Evolutionary conservation across 2,888 invertebrate species (phyloP), one percentile per base, ranked within the genome.

Genomic region (Drosophila nr. fundita): DNA sequence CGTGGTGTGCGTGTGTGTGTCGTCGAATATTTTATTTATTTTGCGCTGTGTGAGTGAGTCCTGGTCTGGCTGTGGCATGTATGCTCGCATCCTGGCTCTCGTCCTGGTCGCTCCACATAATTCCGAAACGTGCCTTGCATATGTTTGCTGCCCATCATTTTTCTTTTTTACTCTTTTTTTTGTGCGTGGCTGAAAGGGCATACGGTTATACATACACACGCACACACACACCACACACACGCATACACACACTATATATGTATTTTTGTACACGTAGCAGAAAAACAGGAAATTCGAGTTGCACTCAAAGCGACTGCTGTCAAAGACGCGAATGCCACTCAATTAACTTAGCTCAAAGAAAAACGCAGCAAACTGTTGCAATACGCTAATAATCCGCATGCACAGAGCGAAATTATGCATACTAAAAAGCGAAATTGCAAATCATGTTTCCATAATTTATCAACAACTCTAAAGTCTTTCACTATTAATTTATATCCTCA

Each of bases 101-200:
- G 15, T 38, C 36, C 68, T 69, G 64, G 60, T 58, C 64, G 54
- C 70, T 63, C 55, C 78, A 69, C 82, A 83, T 81, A 80, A 80
- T 80, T 80, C 73, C 68, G 68, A 79, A 82, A 86, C 83, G 87
- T 84, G 83, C 77, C 83, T 69, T 68, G 87, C 82, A 87, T 84
- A 79, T 77, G 75, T 49, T 52, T 67, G 64, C 59, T 66, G 78
- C 57, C 53, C 70, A 69, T 49, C 68, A 74, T 76, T 66, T 66
- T 50, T 68, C 50, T 50, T 54, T 38, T 50, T 55, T 58, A 68
- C n/a, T 29, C 27, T 21, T 40, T 40, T n/a, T 40, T 55, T 38
- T 55, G 21, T 61, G 57, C 55, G 36, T 38, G 52, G 27, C 29
- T 52, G 62, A 73, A 76, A 73, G 67, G 54, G 54, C 73, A 63